These are phyloP conservation scores for Crotophaga sulcirostris DNA, from an alignment of 2,113 vertebrate species.

Conservation along the genomic window DNA sequence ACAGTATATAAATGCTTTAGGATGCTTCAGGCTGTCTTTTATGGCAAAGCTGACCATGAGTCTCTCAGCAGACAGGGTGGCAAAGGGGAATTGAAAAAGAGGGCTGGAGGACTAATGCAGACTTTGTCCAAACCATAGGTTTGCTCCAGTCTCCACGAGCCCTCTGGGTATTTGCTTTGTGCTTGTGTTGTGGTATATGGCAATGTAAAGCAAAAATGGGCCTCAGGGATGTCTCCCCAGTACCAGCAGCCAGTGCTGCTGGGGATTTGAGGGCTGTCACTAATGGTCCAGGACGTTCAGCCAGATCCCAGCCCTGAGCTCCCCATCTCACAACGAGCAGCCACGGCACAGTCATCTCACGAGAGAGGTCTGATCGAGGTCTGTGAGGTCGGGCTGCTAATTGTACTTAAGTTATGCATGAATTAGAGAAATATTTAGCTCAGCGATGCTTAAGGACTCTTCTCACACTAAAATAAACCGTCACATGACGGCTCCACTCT, in stretches of 20 bases:
- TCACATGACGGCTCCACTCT: neutral
- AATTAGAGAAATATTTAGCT: constrained; percentile 48
- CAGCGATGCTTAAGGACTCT: neutral
- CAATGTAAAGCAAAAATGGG: neutral
- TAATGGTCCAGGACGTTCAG: neutral
- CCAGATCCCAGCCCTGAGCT: neutral
- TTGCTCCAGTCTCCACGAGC: neutral
- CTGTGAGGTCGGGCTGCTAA: neutral
- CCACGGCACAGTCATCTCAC: neutral
- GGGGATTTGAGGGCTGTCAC: neutral
- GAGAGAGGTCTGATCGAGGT: neutral
- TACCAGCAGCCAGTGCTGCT: neutral
- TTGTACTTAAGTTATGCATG: neutral
- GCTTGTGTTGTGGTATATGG: rapidly evolving
- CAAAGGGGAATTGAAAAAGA: neutral
- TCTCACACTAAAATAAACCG: constrained; percentile 7
- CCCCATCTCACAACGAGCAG: rapidly evolving
- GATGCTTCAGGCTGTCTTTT: neutral
- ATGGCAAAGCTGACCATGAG: neutral
- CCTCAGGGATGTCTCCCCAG: neutral
- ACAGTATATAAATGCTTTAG: neutral
- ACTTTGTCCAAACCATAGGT: neutral
- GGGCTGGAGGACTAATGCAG: neutral
- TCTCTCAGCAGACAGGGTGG: neutral
- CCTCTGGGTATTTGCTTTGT: neutral